Conservation (phyloP, 2,113 vertebrate species). For the Tachysurus fulvidraco region DNA sequence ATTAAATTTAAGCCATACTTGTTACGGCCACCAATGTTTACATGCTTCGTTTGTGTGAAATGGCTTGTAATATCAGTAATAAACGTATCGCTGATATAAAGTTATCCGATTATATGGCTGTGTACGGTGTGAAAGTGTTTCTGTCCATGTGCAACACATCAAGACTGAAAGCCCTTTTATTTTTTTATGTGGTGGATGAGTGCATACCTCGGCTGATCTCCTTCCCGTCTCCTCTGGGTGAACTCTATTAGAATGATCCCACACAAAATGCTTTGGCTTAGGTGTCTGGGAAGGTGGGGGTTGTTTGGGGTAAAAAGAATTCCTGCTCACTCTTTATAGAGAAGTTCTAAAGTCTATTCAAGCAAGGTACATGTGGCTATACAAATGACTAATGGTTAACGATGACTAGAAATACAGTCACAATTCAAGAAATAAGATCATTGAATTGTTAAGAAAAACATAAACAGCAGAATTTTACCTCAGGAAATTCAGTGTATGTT, state of each 20-base stretch:
- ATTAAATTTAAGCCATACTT: background rate
- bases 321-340: background rate
- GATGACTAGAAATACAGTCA: background rate
- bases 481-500: background rate
- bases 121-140: background rate
- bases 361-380: background rate
- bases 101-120: background rate
- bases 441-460: background rate
- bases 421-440: background rate
- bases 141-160: background rate
- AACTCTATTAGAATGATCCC: slow-evolving; percentile 20
- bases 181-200: background rate
- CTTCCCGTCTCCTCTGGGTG: slow-evolving; percentile 12
- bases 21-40: background rate
- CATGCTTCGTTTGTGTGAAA: background rate
- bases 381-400: background rate
- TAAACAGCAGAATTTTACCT: background rate
- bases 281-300: slow-evolving; percentile 1
- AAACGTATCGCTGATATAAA: background rate
- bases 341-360: background rate
- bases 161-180: background rate
- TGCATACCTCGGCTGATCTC: slow-evolving; percentile 24
- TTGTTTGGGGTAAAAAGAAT: background rate
- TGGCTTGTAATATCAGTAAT: background rate
- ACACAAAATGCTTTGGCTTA: slow-evolving; percentile 24